Percentiles rank a stretch among this genome's conserved stretches.
These are phyloP conservation scores for Pachymerium ferrugineum DNA, from an alignment of 2,888 invertebrate species.

Conservation along the genomic window DNA sequence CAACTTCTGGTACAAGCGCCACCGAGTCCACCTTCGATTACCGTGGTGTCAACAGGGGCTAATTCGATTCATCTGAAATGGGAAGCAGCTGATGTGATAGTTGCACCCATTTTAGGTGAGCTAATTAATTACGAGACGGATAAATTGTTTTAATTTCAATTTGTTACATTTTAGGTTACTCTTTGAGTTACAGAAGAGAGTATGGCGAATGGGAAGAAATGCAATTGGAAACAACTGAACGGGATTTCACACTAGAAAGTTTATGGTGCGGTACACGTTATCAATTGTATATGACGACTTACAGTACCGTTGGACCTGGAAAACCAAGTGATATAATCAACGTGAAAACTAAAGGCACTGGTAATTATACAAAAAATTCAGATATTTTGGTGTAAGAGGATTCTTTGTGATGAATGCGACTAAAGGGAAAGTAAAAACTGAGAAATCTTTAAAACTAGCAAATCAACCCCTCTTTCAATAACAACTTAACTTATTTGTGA, in stretches of 20 bases:
- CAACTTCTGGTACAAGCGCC: slow-evolving; percentile 67
- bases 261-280: slow-evolving; percentile 88
- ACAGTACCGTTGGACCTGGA: slow-evolving; percentile 54
- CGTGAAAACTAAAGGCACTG: slow-evolving; percentile 42
- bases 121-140: background rate
- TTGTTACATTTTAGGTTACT: slow-evolving; percentile 62
- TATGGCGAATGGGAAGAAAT: slow-evolving; percentile 90
- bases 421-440: too few relatives aligned
- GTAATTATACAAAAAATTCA: slow-evolving; percentile 27
- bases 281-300: slow-evolving; percentile 86
- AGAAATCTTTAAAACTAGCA: too few relatives aligned
- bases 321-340: slow-evolving; percentile 35
- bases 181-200: slow-evolving; percentile 86
- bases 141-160: background rate
- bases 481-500: too few relatives aligned
- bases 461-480: too few relatives aligned
- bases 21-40: slow-evolving; percentile 28
- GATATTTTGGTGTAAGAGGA: too few relatives aligned
- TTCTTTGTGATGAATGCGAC: too few relatives aligned
- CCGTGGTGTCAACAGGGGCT: background rate
- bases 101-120: slow-evolving; percentile 13
- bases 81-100: background rate
- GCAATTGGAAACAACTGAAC: slow-evolving; percentile 53
- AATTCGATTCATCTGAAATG: slow-evolving; percentile 27
- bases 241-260: slow-evolving; percentile 65